A percentile compares a stretch with the other conserved stretches of the same genome.
phyloP scores from a whole-genome alignment of 2,888 invertebrate genomes.

The Aromia moschata region DNA sequence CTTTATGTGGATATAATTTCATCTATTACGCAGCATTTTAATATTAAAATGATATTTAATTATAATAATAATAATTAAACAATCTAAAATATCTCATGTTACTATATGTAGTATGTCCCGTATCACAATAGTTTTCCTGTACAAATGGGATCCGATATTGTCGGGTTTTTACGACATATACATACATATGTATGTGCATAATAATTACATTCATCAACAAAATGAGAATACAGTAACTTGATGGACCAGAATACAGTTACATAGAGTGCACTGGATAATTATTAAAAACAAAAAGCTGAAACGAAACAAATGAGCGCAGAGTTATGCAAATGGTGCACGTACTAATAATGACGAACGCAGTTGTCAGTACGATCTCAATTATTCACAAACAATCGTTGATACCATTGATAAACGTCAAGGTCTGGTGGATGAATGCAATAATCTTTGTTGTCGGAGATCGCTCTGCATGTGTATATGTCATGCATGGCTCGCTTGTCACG shows the following conservation, averaged over 20 bases:
- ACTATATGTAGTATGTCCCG: too few relatives aligned
- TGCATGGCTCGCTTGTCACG: constrained; percentile 41
- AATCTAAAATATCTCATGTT: too few relatives aligned
- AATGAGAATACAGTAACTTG: background rate
- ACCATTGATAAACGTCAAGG: constrained; percentile 54
- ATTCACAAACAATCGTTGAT: constrained; percentile 53
- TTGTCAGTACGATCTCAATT: constrained; percentile 50
- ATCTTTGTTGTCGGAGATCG: constrained; percentile 48
- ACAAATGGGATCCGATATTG: too few relatives aligned
- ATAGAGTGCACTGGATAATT: constrained; percentile 50
- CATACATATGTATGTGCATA: too few relatives aligned
- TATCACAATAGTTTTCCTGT: too few relatives aligned
- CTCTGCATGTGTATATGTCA: constrained; percentile 46
- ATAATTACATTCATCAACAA: too few relatives aligned
- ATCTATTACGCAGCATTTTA: too few relatives aligned
- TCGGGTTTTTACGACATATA: too few relatives aligned
- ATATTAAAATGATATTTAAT: too few relatives aligned
- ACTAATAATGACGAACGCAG: constrained; percentile 12
- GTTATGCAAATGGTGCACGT: constrained; percentile 32
- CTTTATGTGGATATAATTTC: too few relatives aligned
- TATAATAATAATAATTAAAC: too few relatives aligned
- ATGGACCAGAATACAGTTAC: constrained; percentile 22
- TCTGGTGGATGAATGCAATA: constrained; percentile 51
- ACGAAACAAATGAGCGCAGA: constrained; percentile 38
- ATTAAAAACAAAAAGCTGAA: too few relatives aligned